Evolutionary conservation across 1,140 invertebrate species (phyloP).

Genomic region (Akabosia matsudoensis): DNA sequence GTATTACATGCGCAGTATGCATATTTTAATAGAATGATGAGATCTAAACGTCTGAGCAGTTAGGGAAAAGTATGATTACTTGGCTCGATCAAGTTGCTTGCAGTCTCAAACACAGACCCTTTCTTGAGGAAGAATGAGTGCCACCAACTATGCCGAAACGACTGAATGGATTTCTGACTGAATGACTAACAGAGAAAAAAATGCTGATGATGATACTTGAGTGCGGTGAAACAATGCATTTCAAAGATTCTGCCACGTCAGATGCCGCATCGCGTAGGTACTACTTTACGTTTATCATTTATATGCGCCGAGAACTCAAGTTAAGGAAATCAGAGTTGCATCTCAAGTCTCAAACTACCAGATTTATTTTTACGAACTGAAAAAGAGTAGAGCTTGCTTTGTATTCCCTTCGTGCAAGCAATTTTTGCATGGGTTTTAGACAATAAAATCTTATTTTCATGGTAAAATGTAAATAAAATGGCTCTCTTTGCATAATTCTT

Average conservation of each 20-base stretch:
- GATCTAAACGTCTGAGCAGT: background rate
- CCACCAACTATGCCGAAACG: background rate
- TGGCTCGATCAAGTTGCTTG: background rate
- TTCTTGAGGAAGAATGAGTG: background rate
- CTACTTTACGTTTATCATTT: too few species aligned
- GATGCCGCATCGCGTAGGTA: background rate
- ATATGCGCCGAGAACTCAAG: too few species aligned
- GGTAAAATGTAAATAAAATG: background rate
- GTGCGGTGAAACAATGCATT: background rate
- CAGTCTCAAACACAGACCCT: background rate
- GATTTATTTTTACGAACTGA: too few species aligned
- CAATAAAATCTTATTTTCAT: background rate
- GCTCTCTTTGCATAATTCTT: background rate
- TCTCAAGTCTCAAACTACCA: too few species aligned
- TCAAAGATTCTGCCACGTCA: background rate
- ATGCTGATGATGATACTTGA: too few species aligned
- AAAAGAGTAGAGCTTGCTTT: too few species aligned
- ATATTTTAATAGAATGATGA: background rate
- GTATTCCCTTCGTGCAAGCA: background rate
- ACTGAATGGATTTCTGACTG: background rate
- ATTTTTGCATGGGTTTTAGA: background rate
- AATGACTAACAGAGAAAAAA: background rate
- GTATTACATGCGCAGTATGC: background rate
- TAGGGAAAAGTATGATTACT: background rate
- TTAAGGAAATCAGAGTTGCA: too few species aligned